A percentile compares a stretch with the other conserved stretches of the same genome.
Conservation (phyloP, 2,113 vertebrate species). For the Phodopus roborovskii region DNA sequence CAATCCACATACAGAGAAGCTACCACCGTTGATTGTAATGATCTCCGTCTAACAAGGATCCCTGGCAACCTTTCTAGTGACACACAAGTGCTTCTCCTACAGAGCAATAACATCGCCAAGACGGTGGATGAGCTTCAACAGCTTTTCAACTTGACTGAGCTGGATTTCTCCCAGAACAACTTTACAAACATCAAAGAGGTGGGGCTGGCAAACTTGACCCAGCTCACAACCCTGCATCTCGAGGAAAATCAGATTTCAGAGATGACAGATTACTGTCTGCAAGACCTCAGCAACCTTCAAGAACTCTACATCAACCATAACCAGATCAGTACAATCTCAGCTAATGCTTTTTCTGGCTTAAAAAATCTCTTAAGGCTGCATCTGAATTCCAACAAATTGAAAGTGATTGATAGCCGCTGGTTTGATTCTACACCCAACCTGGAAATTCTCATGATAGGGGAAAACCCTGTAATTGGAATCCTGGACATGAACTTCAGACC, state of each 20-base stretch:
- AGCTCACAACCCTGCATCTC: conserved; percentile 96
- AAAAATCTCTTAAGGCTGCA: conserved; percentile 95
- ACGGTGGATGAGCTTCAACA: conserved; percentile 95
- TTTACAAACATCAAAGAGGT: conserved; percentile 95
- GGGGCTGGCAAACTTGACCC: conserved; percentile 95
- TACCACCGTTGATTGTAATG: conserved; percentile 98
- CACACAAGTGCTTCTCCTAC: conserved; percentile 97
- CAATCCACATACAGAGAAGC: conserved; percentile 99
- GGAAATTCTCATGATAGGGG: conserved; percentile 99
- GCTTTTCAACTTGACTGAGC: conserved; percentile 96
- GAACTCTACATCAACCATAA: conserved; percentile 99
- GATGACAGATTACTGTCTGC: conserved; percentile 96
- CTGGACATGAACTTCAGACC: conserved; percentile 97
- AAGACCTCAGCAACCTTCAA: conserved; percentile 95
- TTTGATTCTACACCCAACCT: conserved; percentile 97
- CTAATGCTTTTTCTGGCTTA: conserved; percentile 95
- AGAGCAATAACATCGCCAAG: conserved; percentile 97
- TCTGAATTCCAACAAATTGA: conserved; percentile 96
- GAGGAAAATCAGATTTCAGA: conserved; percentile 98
- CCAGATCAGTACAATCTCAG: conserved; percentile 95
- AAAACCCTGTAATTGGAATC: conserved; percentile 97
- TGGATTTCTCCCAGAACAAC: conserved; percentile 99
- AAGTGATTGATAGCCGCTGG: conserved; percentile 95
- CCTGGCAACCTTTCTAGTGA: conserved; percentile 97
- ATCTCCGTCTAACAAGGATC: conserved; percentile 95